Evolutionary conservation across 2,113 vertebrate species (phyloP), one percentile per base, ranked within the genome.

Genomic region (Phrynocephalus versicolor): DNA sequence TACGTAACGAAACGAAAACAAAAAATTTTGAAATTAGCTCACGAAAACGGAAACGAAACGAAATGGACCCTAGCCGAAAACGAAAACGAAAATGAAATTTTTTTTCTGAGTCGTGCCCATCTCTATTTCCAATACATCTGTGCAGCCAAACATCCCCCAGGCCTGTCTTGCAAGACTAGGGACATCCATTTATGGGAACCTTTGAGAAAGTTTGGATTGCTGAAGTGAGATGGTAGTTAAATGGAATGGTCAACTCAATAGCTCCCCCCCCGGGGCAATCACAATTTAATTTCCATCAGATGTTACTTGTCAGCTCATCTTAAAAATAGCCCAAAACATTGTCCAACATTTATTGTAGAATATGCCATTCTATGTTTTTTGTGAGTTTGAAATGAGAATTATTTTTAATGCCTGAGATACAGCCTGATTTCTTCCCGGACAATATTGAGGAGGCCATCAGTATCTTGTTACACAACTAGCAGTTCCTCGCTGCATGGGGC

Each of bases 181-280:
- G 81, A 45, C 19, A 57, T 71, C 30, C 77, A 64, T 85, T 83
- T 41, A 86, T 62, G 21, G 79, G 55, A 86, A 25, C 23, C 87
- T 92, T 89, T 67, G 6, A 79, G 92, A 94, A 90, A 78, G n/a
- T 37, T 87, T 92, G n/a, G 65, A 82, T 90, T 91, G 73, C 80
- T 90, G 83, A 94, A 92, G 75, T 77, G 74, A 91, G 45, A 18
- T 18, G 25, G 65, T 4, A 27, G 12, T 41, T 84, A 85, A 91
- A 83, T 86, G 85, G 88, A 92, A 88, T 35, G 76, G 71, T 91
- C 74, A 70, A 55, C 51, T 41, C 58, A 39, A 64, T 93, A 88
- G 75, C 64, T 6, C 30, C 88, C 39, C 89, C 35, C 91, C 79
- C 88, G 78, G 55, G 37, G 39, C 74, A 90, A 91, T 57, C 69